phyloP scores from a whole-genome alignment of 2,113 vertebrate species.

The Chaenogobius annularis region DNA sequence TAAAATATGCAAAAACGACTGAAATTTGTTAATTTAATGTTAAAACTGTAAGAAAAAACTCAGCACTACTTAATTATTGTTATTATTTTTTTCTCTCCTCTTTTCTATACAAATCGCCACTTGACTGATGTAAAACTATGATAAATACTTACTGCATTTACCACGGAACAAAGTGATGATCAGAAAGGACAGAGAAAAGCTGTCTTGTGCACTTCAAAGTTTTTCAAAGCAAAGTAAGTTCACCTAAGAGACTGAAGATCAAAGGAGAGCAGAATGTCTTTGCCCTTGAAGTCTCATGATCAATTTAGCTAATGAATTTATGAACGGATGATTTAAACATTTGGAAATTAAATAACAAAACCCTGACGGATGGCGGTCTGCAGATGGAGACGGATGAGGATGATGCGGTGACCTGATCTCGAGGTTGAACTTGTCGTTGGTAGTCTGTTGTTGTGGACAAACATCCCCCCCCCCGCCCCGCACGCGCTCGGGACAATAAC shows the following conservation, averaged over 20 bases:
- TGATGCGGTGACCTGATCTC: not conserved
- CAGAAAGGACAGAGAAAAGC: too few relatives aligned
- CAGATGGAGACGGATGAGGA: not conserved
- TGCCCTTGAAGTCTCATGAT: not conserved
- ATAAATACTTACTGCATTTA: not conserved
- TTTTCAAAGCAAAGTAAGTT: not conserved
- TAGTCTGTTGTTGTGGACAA: conserved; percentile 9
- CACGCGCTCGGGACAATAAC: conserved; percentile 15
- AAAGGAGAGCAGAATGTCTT: not conserved
- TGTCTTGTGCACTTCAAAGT: not conserved
- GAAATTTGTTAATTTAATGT: too few relatives aligned
- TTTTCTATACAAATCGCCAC: too few relatives aligned
- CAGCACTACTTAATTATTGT: too few relatives aligned
- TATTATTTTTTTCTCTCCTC: too few relatives aligned
- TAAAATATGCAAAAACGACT: too few relatives aligned
- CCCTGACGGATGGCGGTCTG: not conserved
- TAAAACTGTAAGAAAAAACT: too few relatives aligned
- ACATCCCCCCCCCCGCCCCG: too few relatives aligned
- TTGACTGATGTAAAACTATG: too few relatives aligned
- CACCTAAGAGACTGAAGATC: not conserved
- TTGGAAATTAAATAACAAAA: not conserved
- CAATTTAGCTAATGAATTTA: conserved; percentile 2
- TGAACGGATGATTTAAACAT: not conserved
- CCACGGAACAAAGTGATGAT: too few relatives aligned
- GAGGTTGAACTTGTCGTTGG: not conserved